Conservation (phyloP, 2,797 vertebrate genomes). For the Pseudochirops cupreus region DNA sequence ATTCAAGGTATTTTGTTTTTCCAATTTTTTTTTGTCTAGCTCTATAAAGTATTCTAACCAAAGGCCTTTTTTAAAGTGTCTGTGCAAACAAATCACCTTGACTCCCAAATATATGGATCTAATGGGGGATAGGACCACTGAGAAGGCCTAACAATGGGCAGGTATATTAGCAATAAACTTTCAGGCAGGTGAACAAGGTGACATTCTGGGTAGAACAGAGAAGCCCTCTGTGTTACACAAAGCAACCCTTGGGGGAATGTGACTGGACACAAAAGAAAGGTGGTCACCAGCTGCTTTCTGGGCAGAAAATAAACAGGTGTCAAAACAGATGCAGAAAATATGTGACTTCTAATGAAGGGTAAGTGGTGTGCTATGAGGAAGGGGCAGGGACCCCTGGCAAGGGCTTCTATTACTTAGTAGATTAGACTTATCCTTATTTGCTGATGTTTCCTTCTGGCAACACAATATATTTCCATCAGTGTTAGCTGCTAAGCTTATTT, state of each 20-base stretch:
- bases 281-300: background rate
- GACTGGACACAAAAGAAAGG: background rate
- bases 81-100: background rate
- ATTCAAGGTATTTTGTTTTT: background rate
- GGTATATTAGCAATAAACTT: background rate
- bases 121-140: background rate
- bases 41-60: background rate
- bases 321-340: background rate
- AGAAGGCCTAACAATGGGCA: background rate
- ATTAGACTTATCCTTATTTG: background rate
- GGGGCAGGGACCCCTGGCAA: background rate
- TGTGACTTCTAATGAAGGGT: background rate
- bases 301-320: background rate
- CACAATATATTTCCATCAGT: background rate
- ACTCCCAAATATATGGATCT: background rate
- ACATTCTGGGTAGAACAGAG: background rate
- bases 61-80: background rate
- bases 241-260: background rate
- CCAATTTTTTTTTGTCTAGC: background rate
- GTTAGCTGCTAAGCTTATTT: conserved; percentile 8
- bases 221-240: background rate
- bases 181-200: conserved; percentile 3
- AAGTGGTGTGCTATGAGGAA: background rate
- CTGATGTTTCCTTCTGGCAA: background rate
- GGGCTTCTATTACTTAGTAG: background rate